Evolutionary conservation across 2,797 vertebrate species (phyloP).

Genomic region (Salmo trutta): DNA sequence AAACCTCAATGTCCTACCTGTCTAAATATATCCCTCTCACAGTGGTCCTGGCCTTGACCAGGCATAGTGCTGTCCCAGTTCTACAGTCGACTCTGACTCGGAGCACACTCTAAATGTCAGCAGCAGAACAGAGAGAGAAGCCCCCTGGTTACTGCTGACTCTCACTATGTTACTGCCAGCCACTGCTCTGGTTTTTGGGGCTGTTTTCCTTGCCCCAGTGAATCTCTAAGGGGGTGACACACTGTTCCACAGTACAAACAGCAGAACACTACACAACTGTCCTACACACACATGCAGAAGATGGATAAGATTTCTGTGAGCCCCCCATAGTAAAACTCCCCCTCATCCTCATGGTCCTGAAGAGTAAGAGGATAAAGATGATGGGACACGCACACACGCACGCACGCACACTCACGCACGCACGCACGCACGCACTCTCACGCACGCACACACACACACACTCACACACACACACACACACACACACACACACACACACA

Average conservation of each 20-base stretch:
- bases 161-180: not conserved
- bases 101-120: slow-evolving; percentile 1
- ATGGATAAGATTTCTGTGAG: not conserved
- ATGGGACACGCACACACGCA: no score
- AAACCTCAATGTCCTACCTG: no score
- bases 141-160: not conserved
- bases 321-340: not conserved
- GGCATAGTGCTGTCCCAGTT: not conserved
- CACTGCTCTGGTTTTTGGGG: not conserved
- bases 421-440: not conserved
- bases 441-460: slow-evolving; percentile 1
- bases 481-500: slow-evolving; percentile 14
- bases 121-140: not conserved
- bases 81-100: not conserved
- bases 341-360: not conserved
- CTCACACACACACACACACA: not conserved
- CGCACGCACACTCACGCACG: no score
- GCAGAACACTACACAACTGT: not conserved
- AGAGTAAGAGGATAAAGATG: not conserved
- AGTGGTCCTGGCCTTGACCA: not conserved
- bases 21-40: not conserved
- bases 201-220: not conserved
- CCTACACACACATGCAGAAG: not conserved
- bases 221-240: not conserved
- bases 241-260: not conserved